Evolutionary conservation across 2,888 invertebrate genomes (phyloP).

Genomic region (Euspilapteryx auroguttella): DNA sequence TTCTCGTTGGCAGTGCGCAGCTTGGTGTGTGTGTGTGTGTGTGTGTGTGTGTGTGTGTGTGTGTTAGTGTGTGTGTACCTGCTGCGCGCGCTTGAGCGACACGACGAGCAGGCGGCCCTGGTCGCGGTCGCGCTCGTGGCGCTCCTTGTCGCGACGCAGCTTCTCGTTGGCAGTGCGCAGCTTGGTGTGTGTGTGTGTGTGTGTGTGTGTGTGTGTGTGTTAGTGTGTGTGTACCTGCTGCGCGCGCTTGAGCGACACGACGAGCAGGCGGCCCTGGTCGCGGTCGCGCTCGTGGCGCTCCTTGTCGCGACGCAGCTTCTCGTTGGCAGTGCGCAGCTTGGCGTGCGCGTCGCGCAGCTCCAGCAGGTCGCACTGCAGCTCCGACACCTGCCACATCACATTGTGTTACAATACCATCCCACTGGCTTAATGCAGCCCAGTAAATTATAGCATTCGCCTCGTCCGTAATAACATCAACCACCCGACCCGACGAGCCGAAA

Average conservation of each 20-base stretch:
- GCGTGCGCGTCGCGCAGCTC: conserved; percentile 91
- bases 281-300: conserved; percentile 83
- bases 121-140: not conserved
- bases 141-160: not conserved
- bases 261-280: conserved; percentile 58
- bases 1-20: too few relatives aligned
- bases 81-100: not conserved
- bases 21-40: not conserved
- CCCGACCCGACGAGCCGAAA: too few relatives aligned
- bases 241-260: conserved; percentile 44
- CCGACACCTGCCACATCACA: conserved; percentile 41
- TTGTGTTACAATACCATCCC: too few relatives aligned
- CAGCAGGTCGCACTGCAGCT: conserved; percentile 84
- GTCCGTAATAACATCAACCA: too few relatives aligned
- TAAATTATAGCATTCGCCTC: too few relatives aligned
- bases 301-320: conserved; percentile 84
- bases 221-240: conserved; percentile 35
- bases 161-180: too few relatives aligned
- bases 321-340: conserved; percentile 86
- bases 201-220: not conserved
- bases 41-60: not conserved
- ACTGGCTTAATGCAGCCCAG: too few relatives aligned
- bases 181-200: not conserved
- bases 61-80: not conserved
- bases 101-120: not conserved